These are phyloP conservation scores for Clarias laeviceps DNA, from an alignment of 2,797 vertebrate species.

Conservation along the genomic window DNA sequence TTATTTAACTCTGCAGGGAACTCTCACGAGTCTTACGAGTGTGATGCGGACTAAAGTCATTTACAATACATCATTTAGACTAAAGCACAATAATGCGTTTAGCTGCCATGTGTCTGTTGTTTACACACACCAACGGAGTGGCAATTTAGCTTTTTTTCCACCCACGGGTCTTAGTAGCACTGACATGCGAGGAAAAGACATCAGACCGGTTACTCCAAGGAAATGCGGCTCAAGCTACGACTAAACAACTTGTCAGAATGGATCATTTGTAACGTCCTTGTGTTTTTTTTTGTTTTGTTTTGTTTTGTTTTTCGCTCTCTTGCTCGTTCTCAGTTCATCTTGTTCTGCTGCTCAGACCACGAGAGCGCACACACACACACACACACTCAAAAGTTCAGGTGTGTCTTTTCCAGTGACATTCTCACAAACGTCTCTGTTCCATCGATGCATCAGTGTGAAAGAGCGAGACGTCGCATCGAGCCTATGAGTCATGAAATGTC, in stretches of 20 bases:
- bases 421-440: neutral
- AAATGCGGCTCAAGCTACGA: neutral
- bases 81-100: constrained; percentile 44
- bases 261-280: neutral
- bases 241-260: constrained; percentile 38
- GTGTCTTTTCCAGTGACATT: neutral
- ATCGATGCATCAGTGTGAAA: neutral
- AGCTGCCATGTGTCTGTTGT: constrained; percentile 36
- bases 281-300: neutral
- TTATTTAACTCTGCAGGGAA: constrained; percentile 45
- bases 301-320: no score
- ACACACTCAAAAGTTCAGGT: neutral
- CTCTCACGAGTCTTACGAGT: constrained; percentile 2
- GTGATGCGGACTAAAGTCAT: constrained; percentile 14
- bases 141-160: constrained; percentile 7
- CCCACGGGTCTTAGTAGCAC: neutral
- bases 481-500: constrained; percentile 10
- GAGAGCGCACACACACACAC: neutral
- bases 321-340: neutral
- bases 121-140: constrained; percentile 25
- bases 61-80: constrained; percentile 47
- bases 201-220: neutral
- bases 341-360: neutral
- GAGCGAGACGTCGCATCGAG: constrained; percentile 5
- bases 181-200: neutral